phyloP scores from a whole-genome alignment of 2,797 vertebrate species.

The Spea hammondii region DNA sequence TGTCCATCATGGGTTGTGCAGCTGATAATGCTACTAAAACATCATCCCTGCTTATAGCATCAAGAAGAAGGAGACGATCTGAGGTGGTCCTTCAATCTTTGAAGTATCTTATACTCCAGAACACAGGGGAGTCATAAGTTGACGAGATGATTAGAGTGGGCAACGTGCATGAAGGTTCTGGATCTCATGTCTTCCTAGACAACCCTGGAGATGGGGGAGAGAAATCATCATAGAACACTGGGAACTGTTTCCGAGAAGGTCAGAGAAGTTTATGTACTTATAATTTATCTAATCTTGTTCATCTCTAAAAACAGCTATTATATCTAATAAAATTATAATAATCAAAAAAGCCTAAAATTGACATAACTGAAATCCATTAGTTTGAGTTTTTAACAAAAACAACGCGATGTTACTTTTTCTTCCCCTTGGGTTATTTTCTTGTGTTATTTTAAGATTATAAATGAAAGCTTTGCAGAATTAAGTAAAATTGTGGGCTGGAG shows the following conservation, averaged over 20 bases:
- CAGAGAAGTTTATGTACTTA: neutral
- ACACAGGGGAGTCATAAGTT: too few relatives aligned
- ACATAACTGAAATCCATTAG: neutral
- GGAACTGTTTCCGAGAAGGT: neutral
- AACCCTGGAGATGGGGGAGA: too few relatives aligned
- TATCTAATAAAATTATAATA: neutral
- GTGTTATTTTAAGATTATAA: constrained; percentile 3
- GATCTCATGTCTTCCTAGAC: too few relatives aligned
- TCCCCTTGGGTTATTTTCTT: neutral
- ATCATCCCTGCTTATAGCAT: too few relatives aligned
- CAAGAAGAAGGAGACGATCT: too few relatives aligned
- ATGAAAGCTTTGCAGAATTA: neutral
- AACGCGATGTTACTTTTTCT: neutral
- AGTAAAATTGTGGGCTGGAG: neutral
- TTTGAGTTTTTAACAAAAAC: neutral
- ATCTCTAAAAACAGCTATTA: neutral
- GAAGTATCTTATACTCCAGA: too few relatives aligned
- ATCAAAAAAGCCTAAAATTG: neutral
- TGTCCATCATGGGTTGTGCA: too few relatives aligned
- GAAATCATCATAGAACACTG: too few relatives aligned
- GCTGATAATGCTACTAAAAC: too few relatives aligned
- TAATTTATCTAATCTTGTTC: neutral
- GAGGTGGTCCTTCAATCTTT: too few relatives aligned
- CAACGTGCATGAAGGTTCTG: too few relatives aligned
- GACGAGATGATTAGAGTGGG: too few relatives aligned